A percentile compares a stretch with the other conserved stretches of the same genome.
Conservation (phyloP, 2,797 vertebrate species). For the Naso thynnoides region DNA sequence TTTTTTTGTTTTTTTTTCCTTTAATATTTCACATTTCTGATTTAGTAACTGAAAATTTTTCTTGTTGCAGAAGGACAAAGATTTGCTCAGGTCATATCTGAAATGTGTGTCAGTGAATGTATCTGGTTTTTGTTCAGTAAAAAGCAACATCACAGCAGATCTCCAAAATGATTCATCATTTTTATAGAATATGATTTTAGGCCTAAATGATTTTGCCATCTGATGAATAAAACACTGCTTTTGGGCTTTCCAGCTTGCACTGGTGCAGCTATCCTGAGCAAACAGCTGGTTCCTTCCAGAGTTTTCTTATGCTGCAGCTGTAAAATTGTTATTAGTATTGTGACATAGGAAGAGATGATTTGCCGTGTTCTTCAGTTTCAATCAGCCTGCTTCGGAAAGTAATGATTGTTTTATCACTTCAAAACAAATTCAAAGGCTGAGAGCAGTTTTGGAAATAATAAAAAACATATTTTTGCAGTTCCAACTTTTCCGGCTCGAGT, state of each 20-base stretch:
- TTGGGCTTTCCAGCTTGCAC: conserved; percentile 18
- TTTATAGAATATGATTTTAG: conserved; percentile 7
- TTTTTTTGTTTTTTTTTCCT: too few relatives aligned
- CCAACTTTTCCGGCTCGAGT: not conserved
- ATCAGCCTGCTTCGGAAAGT: conserved; percentile 20
- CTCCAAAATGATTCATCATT: not conserved
- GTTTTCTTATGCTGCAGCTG: conserved; percentile 25
- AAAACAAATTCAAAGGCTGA: not conserved
- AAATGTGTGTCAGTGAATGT: not conserved
- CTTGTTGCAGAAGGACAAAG: conserved; percentile 8
- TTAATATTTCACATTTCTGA: not conserved
- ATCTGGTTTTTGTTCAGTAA: not conserved
- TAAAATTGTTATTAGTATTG: conserved; percentile 46
- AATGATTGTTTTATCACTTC: conserved; percentile 9
- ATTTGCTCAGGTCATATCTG: conserved; percentile 17
- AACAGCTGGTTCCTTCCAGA: conserved; percentile 19
- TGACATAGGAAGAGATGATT: conserved; percentile 47
- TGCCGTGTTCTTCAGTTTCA: conserved; percentile 25
- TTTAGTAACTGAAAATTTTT: conserved; percentile 2
- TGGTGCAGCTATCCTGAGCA: conserved; percentile 3
- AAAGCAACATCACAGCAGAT: not conserved
- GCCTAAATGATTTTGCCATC: conserved; percentile 14
- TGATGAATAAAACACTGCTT: conserved; percentile 18
- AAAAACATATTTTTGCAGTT: too few relatives aligned
- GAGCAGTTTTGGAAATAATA: not conserved